Conservation (phyloP, 2,797 vertebrate genomes). For the Micrastur ruficollis region DNA sequence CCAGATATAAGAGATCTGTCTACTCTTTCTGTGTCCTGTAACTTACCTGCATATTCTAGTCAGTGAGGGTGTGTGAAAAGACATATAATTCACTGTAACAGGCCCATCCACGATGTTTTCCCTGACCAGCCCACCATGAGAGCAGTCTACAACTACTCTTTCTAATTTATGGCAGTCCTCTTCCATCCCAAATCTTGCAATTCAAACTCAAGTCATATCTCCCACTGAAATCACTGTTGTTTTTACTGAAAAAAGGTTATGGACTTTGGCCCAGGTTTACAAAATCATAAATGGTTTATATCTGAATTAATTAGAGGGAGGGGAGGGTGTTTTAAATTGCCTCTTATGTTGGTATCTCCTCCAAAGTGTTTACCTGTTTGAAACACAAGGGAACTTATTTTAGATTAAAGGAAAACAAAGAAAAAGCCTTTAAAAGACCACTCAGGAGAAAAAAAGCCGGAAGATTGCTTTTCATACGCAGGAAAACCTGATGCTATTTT, state of each 20-base stretch:
- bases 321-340: neutral
- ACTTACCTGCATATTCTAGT: neutral
- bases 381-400: neutral
- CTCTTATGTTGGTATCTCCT: neutral
- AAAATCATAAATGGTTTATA: neutral
- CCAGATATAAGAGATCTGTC: neutral
- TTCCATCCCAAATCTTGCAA: neutral
- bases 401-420: neutral
- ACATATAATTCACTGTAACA: neutral
- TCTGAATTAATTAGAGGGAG: neutral
- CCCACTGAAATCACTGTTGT: neutral
- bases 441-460: rapidly evolving
- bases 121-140: neutral
- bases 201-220: neutral
- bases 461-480: neutral
- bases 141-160: neutral
- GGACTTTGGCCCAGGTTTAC: neutral
- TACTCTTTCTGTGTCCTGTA: neutral
- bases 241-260: neutral
- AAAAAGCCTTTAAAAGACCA: neutral
- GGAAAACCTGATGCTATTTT: neutral
- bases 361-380: neutral
- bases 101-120: neutral
- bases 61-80: neutral
- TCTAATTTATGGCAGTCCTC: neutral